Base-by-base conservation (phyloP, 2,113 vertebrate genomes). In the Sinocyclocheilus rhinocerous region DNA sequence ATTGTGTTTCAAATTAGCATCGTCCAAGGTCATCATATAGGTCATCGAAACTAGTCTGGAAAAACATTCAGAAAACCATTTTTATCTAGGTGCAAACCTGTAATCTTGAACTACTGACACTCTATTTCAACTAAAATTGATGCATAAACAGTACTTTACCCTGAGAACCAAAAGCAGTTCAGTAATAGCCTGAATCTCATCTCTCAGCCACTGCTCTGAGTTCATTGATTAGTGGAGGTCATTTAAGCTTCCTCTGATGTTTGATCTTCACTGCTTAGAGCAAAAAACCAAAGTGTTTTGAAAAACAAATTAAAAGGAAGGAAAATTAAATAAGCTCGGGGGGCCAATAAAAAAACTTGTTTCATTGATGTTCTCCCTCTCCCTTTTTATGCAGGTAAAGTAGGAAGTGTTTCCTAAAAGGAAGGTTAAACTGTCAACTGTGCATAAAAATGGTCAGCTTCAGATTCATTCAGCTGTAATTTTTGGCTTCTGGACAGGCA, bases 281-380 rank as follows among this genome's bases (percentile, higher is more conserved):
- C 52, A 63, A 52, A 67, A 73, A 75, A 24, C 26, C 4, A 55
- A 69, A 57, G 29, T 8, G 36, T 42, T 33, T 48, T n/a, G 50
- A 48, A 59, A 84, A 87, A 84, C 69, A 87, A 85, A 87, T 89
- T 50, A 76, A 86, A 57, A 63, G 81, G 55, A 42, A 84, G 33
- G 73, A 76, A 61, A 86, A 83, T 86, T 84, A 86, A 76, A 79
- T 33, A 76, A 70, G 52, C 82, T 84, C 57, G 73, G 67, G 67
- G 77, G 50, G 75, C 29, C 26, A 69, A 80, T 86, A 86, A 65
- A 88, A 88, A 80, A 81, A 48, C 84, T 61, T 83, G 76, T 84
- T 87, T 65, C 48, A 80, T 42, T 87, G 77, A 69, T 45, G 83
- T 81, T 42, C 57, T 81, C 67, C 48, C 6, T 70, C 63, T 36